Evolutionary conservation across 2,888 invertebrate genomes (phyloP), one percentile per base, ranked within the genome.

Genomic region (Antitype chi): DNA sequence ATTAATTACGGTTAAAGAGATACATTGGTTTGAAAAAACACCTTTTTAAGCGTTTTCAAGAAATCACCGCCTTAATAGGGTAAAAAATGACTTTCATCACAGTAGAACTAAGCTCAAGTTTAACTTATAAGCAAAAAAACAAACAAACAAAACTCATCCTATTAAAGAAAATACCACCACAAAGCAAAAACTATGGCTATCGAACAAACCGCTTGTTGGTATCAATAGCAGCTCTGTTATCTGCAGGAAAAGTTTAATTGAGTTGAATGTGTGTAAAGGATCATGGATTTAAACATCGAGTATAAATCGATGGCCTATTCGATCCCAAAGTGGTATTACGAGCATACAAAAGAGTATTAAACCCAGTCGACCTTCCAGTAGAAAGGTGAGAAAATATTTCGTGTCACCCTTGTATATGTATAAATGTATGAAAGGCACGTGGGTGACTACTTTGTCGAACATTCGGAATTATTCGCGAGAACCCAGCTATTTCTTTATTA

Each of bases 401-500:
- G 76, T 76, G 78, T 72, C 67, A 20, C 57, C 76, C 76, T 74
- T 84, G 76, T 84, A 81, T 81, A 84, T 81, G 77, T 80, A 77
- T 82, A 80, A 81, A 80, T 79, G 74, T 83, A 75, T 77, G 76
- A 74, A 79, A 74, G 86, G 79, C 76, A 89, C 87, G 87, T 83
- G 81, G 84, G 73, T 74, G 79, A 77, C 72, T 81, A 78, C 80
- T 77, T 76, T 83, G 91, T 91, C 90, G 90, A 90, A 92, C 89
- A 87, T 90, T 90, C 89, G 88, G 90, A 92, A 94, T 93, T 93
- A 94, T 94, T 94, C 90, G 92, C 89, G 90, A 43, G 69, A 79
- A 77, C 88, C 84, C 80, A 93, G 94, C 91, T 92, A 93, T 94
- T 94, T 93, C 93, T 94, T 94, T 95, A 95, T 95, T 94, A 93